A percentile compares a stretch with the other conserved stretches of the same genome.
phyloP scores from a whole-genome alignment of 2,888 invertebrate genomes.

The Eulithis prunata region DNA sequence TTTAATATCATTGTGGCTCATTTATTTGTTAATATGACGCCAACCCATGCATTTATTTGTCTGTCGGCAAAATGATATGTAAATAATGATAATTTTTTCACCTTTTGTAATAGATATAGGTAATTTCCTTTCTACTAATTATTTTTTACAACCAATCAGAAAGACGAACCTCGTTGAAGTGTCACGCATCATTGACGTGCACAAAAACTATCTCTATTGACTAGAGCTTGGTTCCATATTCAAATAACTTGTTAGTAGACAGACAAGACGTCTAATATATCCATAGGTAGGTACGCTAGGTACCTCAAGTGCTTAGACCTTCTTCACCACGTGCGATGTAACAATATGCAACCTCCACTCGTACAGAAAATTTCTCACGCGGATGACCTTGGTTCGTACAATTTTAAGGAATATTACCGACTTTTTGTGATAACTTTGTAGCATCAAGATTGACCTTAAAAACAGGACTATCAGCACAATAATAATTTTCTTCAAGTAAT shows the following conservation, averaged over 20 bases:
- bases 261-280: not conserved
- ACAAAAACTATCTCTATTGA: too few species aligned
- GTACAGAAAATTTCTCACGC: constrained; percentile 22
- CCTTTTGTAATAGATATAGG: constrained; percentile 37
- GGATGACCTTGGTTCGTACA: constrained; percentile 21
- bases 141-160: too few species aligned
- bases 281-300: not conserved
- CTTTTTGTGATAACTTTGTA: constrained; percentile 34
- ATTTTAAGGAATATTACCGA: constrained; percentile 24
- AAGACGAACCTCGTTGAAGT: too few species aligned
- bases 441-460: constrained; percentile 50
- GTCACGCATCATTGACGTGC: too few species aligned
- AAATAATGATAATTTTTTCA: constrained; percentile 45
- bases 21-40: constrained; percentile 21
- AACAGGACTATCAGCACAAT: constrained; percentile 53
- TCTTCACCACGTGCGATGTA: constrained; percentile 4
- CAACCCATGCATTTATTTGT: constrained; percentile 18
- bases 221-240: too few species aligned
- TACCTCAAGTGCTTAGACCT: constrained; percentile 7
- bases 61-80: constrained; percentile 9
- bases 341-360: constrained; percentile 28
- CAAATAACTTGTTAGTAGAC: constrained; percentile 14
- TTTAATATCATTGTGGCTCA: constrained; percentile 43
- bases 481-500: constrained; percentile 50
- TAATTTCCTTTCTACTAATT: too few species aligned